Base-by-base conservation (phyloP, 2,797 vertebrate species). In the Acomys russatus region DNA sequence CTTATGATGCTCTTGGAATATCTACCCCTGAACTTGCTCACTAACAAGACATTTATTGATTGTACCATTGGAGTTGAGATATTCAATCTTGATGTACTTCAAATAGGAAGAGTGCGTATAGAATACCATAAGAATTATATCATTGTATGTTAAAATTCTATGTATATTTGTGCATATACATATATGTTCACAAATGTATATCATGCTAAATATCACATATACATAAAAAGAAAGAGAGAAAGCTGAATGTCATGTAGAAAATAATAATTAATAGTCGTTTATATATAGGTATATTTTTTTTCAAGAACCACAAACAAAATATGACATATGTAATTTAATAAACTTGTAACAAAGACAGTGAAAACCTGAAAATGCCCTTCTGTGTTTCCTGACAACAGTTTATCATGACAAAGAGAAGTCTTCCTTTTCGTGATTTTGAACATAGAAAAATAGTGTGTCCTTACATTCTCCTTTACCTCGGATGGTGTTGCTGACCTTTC, bases 391-490 rank as follows among this genome's bases (percentile, higher is more conserved):
- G n/a, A 84, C 97, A 96, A 87, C 83, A 98, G 84, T 98, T 97
- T 97, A 95, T 56, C 51, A 78, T 98, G 94, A 97, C 96, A 98
- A 98, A 91, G 5, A 94, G 95, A 98, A 96, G 97, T 49, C 93
- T 91, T 97, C 97, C 92, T 95, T 94, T 97, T 95, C 66, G 68
- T 97, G 92, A 97, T 97, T 97, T 94, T 96, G 94, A 97, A 90
- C 33, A 1, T 49, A 90, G 95, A 93, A 95, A 98, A 97, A 98
- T 97, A 90, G 30, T 61, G 88, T 94, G 95, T 89, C 93, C 96
- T 98, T 97, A 90, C 88, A n/a, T 82, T 98, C 93, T 97, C 97
- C 98, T 98, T 98, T 95, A 97, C 89, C 64, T 96, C 85, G 90
- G 80, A 23, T 85, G 92, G 78, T 17, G 33, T 77, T 96, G 0